Evolutionary conservation across 2,113 vertebrate species (phyloP).

Genomic region (Odobenus rosmarus): DNA sequence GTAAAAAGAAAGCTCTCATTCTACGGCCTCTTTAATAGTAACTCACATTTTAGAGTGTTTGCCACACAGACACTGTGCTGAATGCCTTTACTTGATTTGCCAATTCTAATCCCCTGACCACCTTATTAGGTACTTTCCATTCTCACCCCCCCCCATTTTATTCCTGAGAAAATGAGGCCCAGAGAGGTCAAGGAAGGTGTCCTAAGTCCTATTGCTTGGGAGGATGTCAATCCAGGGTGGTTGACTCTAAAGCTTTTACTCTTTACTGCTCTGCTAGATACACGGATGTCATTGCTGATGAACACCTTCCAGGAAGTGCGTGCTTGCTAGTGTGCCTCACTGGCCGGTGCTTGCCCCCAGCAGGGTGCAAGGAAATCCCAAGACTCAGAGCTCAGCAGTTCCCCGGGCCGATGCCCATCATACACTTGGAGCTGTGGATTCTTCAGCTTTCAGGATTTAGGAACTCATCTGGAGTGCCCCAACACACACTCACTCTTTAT

Average conservation of each 20-base stretch:
- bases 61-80: not conserved
- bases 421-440: not conserved
- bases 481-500: too few relatives aligned
- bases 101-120: fast-evolving
- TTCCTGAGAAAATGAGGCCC: not conserved
- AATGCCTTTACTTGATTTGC: not conserved
- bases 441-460: not conserved
- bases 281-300: fast-evolving
- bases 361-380: not conserved
- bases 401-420: not conserved
- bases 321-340: fast-evolving
- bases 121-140: not conserved
- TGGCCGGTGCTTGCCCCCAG: not conserved
- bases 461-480: not conserved
- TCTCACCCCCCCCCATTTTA: not conserved
- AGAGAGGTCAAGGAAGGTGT: not conserved
- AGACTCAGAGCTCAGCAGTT: too few relatives aligned
- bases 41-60: not conserved
- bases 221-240: not conserved
- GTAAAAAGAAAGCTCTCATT: not conserved
- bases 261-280: not conserved
- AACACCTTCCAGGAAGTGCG: fast-evolving
- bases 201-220: not conserved
- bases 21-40: not conserved
- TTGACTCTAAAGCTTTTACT: too few relatives aligned